A percentile compares a stretch with the other conserved stretches of the same genome.
Conservation (phyloP, 2,797 vertebrate species). For the Onychomys leucogaster region DNA sequence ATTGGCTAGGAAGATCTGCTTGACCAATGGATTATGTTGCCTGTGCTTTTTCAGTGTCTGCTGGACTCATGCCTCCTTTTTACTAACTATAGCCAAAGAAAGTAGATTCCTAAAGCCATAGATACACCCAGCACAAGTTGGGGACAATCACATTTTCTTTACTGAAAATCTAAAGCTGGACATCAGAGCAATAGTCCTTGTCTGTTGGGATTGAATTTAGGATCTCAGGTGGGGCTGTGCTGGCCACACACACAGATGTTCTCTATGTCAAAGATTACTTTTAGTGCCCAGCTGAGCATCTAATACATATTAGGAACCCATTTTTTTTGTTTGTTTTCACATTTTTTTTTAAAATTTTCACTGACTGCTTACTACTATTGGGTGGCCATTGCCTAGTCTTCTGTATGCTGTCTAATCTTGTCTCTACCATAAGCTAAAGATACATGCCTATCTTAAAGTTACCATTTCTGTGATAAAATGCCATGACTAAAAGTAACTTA, state of each 20-base stretch:
- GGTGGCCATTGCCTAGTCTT: background rate
- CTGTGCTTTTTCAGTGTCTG: background rate
- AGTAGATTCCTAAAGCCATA: background rate
- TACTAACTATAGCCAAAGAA: background rate
- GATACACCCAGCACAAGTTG: background rate
- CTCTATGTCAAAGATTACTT: background rate
- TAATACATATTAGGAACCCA: background rate
- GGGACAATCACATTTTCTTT: background rate
- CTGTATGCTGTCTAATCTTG: background rate
- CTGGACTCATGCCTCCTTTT: background rate
- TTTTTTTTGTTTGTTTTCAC: background rate
- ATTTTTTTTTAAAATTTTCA: background rate
- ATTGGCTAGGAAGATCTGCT: background rate
- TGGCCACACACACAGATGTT: background rate
- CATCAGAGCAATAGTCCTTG: background rate
- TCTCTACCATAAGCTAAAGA: background rate
- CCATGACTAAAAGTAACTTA: too few relatives aligned
- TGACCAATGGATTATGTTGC: background rate
- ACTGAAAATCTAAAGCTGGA: background rate
- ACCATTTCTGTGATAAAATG: background rate
- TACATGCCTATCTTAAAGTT: background rate
- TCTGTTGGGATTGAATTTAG: background rate
- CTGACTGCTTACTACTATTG: background rate
- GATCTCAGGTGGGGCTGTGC: background rate
- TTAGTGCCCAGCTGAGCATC: background rate